phyloP scores from a whole-genome alignment of 2,888 invertebrate species.

The Hybos culiciformis region DNA sequence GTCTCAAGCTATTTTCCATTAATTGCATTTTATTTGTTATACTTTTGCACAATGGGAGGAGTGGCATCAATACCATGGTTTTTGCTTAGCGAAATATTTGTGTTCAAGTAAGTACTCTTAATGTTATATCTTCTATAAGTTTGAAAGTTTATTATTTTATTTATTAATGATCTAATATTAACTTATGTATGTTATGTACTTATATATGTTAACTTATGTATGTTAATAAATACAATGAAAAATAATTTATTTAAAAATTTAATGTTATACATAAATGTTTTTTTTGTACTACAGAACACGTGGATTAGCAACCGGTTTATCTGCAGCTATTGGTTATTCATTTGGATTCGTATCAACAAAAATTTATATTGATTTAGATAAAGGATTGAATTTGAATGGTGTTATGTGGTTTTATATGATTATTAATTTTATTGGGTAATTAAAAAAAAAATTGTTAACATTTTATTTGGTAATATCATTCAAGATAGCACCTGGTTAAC shows the following conservation, averaged over 20 bases:
- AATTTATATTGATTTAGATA: constrained; percentile 40
- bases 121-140: no score
- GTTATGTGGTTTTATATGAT: constrained; percentile 39
- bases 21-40: constrained; percentile 13
- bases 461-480: no score
- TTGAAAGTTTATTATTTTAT: no score
- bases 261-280: not conserved
- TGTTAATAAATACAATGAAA: no score
- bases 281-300: constrained; percentile 13
- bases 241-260: not conserved
- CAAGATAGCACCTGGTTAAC: no score
- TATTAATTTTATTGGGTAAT: constrained; percentile 35
- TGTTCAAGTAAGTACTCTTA: constrained; percentile 37
- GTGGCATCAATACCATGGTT: constrained; percentile 41
- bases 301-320: constrained; percentile 22
- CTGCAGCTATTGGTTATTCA: constrained; percentile 41
- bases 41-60: constrained; percentile 19
- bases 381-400: constrained; percentile 36
- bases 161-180: no score
- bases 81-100: constrained; percentile 43
- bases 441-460: no score
- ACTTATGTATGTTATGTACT: no score
- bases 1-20: constrained; percentile 25
- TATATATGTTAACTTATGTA: no score
- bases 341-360: constrained; percentile 41